Conservation (phyloP, 2,113 vertebrate species). For the Crocuta crocuta region DNA sequence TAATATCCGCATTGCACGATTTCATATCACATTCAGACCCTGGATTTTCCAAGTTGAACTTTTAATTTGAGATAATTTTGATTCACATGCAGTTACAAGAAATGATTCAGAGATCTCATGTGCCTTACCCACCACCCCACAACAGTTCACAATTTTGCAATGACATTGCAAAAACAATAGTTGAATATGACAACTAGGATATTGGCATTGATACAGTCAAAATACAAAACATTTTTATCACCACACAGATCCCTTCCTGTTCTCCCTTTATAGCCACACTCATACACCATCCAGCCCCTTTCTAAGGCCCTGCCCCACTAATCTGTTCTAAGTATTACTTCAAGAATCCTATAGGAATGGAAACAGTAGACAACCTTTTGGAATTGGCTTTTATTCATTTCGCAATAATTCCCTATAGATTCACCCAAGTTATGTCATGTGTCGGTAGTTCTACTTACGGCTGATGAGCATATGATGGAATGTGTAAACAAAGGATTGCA, state of each 20-base stretch:
- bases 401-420: background rate
- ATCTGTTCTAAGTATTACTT: background rate
- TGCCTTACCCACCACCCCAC: background rate
- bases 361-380: background rate
- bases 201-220: background rate
- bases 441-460: background rate
- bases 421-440: too few relatives aligned
- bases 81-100: background rate
- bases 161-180: background rate
- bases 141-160: background rate
- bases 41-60: background rate
- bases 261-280: too few relatives aligned
- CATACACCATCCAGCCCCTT: background rate
- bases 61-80: background rate
- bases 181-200: background rate
- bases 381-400: background rate
- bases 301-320: fast-evolving
- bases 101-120: background rate
- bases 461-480: background rate
- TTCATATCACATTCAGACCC: background rate
- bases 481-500: too few relatives aligned
- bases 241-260: too few relatives aligned
- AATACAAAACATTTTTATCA: background rate
- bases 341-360: background rate
- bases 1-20: background rate